Evolutionary conservation across 2,888 invertebrate genomes (phyloP).

Genomic region (Sussaba pulchella): DNA sequence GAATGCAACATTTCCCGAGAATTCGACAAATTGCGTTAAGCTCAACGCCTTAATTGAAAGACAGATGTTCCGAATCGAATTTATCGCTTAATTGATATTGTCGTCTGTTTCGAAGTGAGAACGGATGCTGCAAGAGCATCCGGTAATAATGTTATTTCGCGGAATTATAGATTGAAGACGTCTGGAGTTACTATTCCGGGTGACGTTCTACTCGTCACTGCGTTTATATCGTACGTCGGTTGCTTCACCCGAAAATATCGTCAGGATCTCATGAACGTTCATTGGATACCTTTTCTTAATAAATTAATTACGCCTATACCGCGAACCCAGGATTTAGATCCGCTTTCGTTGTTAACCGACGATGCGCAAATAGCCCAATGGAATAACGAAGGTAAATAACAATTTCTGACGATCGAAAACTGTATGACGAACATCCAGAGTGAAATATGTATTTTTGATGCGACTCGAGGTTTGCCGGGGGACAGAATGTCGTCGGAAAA

Average conservation of each 20-base stretch:
- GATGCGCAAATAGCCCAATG: constrained; percentile 96
- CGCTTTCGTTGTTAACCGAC: constrained; percentile 94
- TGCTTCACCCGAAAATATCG: constrained; percentile 96
- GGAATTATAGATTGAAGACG: constrained; percentile 87
- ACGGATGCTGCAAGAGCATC: background rate
- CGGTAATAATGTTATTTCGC: background rate
- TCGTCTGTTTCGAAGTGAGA: background rate
- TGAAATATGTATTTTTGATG: background rate
- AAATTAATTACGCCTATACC: constrained; percentile 91
- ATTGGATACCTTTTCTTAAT: constrained; percentile 93
- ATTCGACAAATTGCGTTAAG: no score
- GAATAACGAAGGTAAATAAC: constrained; percentile 93
- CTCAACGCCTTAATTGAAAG: background rate
- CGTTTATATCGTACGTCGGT: constrained; percentile 97
- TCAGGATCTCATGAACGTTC: constrained; percentile 90
- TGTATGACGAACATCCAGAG: constrained; percentile 1
- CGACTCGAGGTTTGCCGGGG: constrained; percentile 88
- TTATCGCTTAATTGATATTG: background rate
- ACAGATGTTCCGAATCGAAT: background rate
- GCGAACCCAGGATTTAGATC: constrained; percentile 92
- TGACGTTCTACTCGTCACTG: constrained; percentile 94
- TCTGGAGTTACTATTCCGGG: constrained; percentile 94
- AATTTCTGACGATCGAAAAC: background rate
- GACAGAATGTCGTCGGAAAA: constrained; percentile 98
- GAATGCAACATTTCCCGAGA: no score